Evolutionary conservation across 1,140 invertebrate species (phyloP), one percentile per base, ranked within the genome.

Genomic region (Lepidotrigona ventralis): DNA sequence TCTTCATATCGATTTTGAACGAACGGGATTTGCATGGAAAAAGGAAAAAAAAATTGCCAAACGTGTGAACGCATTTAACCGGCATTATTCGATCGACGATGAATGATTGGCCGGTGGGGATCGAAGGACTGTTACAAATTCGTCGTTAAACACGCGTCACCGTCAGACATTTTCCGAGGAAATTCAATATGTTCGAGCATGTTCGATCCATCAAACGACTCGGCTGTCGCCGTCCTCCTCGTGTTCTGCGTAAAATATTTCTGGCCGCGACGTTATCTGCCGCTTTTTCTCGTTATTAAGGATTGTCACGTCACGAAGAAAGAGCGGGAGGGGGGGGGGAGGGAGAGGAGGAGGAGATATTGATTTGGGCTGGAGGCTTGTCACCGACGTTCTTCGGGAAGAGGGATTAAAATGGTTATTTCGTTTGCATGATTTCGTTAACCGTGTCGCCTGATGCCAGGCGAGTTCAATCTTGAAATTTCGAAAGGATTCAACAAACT

Each of bases 181-280:
- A 72, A 81, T 81, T 81, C 79, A 81, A 81, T 81, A 81, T 81
- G 54, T 74, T 64, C 46, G 29, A 64, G 79, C 79, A 64, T 46
- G 79, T 64, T 63, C 79, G 29, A 81, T 81, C 79, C 58, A 81
- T 81, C 79, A 81, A 81, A 54, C 70, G 46, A 33, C 58, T 23
- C 53, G 54, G 69, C 69, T 80, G 79, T 74, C 46, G 54, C 12
- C 14, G 19, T 17, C 58, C 19, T 29, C 21, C 70, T 33, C 46
- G 21, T 63, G 70, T 73, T 53, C 69, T 9, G 11, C 29, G 39
- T 73, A 58, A 81, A 81, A 81, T 81, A 81, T 73, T 81, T 74
- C 70, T 54, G 58, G 46, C 58, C 71, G 51, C 70, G 63, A 21
- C 77, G 33, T 12, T 39, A 58, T 71, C 68, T 26, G 58, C 2